phyloP scores from a whole-genome alignment of 2,888 invertebrate genomes.

The Colletes collaris region DNA sequence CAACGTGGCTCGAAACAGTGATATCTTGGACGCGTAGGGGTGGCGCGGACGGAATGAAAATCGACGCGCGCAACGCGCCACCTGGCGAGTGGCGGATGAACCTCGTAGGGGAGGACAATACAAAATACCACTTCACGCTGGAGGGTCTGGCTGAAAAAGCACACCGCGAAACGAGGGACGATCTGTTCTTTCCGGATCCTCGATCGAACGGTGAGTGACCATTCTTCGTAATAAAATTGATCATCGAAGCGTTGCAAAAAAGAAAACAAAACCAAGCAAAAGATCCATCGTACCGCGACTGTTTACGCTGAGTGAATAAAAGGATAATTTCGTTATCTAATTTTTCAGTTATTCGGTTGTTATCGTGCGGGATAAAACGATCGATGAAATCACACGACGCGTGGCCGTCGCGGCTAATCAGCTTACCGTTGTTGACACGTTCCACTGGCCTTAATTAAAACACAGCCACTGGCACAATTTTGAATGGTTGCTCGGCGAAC shows the following conservation, averaged over 20 bases:
- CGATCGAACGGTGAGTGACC: slow-evolving; percentile 28
- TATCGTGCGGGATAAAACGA: too few relatives aligned
- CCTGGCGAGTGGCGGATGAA: slow-evolving; percentile 73
- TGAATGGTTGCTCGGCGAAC: neutral
- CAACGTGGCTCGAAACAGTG: slow-evolving; percentile 46
- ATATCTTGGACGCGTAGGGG: slow-evolving; percentile 69
- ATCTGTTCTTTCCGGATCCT: neutral
- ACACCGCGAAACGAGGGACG: too few relatives aligned
- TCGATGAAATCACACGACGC: neutral
- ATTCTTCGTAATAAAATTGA: neutral
- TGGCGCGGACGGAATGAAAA: slow-evolving; percentile 62
- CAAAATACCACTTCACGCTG: slow-evolving; percentile 65
- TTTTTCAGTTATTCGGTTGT: too few relatives aligned
- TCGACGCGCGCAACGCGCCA: slow-evolving; percentile 73
- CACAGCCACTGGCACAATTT: slow-evolving; percentile 1
- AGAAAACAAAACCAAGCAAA: too few relatives aligned
- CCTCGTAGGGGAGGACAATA: slow-evolving; percentile 67
- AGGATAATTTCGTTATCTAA: too few relatives aligned
- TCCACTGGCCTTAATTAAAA: neutral
- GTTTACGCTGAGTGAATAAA: too few relatives aligned
- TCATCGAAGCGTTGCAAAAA: too few relatives aligned
- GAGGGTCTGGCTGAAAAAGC: neutral
- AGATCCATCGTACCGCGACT: too few relatives aligned
- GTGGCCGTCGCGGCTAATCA: neutral
- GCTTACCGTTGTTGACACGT: slow-evolving; percentile 11